Evolutionary conservation across 2,888 invertebrate species (phyloP), one percentile per base, ranked within the genome.

Genomic region (Halictus ligatus): DNA sequence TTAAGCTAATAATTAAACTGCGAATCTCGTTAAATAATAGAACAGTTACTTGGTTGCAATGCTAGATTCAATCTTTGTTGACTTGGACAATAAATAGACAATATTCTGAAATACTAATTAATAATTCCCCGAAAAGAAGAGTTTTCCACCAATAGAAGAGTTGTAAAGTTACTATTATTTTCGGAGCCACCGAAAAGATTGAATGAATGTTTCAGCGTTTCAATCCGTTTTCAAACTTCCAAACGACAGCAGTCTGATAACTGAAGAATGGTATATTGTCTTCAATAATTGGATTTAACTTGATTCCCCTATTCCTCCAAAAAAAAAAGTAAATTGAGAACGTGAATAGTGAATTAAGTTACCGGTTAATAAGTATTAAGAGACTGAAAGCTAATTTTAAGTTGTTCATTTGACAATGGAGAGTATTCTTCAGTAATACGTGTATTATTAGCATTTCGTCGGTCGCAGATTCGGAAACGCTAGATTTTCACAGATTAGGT

Each of bases 401-500:
- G n/a, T 43, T 35, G 67, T 15, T 73, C 73, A 15, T 18, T 40
- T n/a, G 40, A 43, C 43, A 69, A 43, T n/a, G 5, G 12, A 0
- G 6, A n/a, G n/a, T 18, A 43, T 40, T n/a, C 43, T 21, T 10
- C 13, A 4, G 40, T 35, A 69, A 69, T 35, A n/a, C 13, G 5
- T 7, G 18, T 21, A n/a, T 69, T 43, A 69, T 69, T 40, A 21
- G 40, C 13, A 43, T 43, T 40, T 69, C 69, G 10, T 69, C 40
- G 69, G 40, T n/a, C 69, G 21, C 12, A 5, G 69, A 35, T 35
- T 8, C 78, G 64, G 40, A 50, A 29, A 50, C 29, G 13, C 13
- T n/a, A 6, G 50, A 75, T 46, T 48, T 21, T 2, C 40, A 2
- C 15, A 18, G 69, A 10, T 12, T 40, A 18, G 12, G 90, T 86